Percentiles rank a stretch among this genome's conserved stretches.
Evolutionary conservation across 1,140 invertebrate species (phyloP).

Genomic region (Heliothis virescens): DNA sequence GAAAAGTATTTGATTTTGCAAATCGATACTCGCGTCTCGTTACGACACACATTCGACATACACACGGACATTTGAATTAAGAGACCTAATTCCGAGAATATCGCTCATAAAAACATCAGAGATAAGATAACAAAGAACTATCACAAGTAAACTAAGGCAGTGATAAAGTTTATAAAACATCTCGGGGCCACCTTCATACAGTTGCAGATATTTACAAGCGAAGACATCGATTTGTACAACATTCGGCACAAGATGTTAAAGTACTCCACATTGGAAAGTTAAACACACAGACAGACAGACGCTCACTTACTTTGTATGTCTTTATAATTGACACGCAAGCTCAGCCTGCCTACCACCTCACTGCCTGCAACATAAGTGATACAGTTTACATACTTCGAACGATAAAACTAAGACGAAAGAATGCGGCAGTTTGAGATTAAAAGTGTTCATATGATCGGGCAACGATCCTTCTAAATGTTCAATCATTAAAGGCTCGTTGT

Average conservation of each 20-base stretch:
- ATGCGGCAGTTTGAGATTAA: not conserved
- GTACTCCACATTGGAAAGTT: constrained; percentile 34
- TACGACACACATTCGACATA: constrained; percentile 18
- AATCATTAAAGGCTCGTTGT: too few species aligned
- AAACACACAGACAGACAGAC: constrained; percentile 43
- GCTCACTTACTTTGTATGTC: constrained; percentile 58
- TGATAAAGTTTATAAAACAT: not conserved
- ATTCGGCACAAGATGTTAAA: constrained; percentile 33
- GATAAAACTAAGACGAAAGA: not conserved
- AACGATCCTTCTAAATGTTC: too few species aligned
- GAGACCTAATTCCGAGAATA: not conserved
- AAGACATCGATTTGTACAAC: constrained; percentile 38
- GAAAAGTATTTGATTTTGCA: too few species aligned
- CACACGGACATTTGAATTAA: constrained; percentile 16
- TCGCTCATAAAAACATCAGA: not conserved
- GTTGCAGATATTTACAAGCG: constrained; percentile 33
- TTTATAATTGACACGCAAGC: constrained; percentile 59
- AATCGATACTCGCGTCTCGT: too few species aligned
- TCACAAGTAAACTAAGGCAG: not conserved
- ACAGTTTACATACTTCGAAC: constrained; percentile 17
- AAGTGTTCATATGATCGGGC: not conserved
- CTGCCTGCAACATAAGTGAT: constrained; percentile 57
- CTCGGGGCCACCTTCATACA: not conserved
- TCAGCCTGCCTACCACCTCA: constrained; percentile 68
- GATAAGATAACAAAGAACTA: not conserved